Percentiles rank a stretch among this genome's conserved stretches.
Evolutionary conservation across 1,140 invertebrate species (phyloP).

Genomic region (Drosophila ercepeae): DNA sequence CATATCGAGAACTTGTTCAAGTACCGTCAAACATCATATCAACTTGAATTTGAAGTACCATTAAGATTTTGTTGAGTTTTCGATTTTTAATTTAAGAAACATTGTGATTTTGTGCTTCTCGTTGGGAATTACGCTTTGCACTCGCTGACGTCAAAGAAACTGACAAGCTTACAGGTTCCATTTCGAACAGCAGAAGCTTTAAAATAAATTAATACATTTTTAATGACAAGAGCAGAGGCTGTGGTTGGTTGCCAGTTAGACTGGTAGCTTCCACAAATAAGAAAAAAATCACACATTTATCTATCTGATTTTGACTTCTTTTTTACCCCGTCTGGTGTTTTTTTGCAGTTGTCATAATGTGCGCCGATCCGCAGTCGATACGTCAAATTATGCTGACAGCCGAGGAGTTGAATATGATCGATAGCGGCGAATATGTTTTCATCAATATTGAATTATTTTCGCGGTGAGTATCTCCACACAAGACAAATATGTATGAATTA

Average conservation of each 20-base stretch:
- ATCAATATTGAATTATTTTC: constrained; percentile 98
- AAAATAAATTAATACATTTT: constrained; percentile 72
- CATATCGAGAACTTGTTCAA: constrained; percentile 15
- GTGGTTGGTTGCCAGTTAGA: not conserved
- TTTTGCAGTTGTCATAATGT: constrained; percentile 96
- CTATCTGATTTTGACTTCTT: constrained; percentile 31
- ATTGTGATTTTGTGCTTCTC: constrained; percentile 36
- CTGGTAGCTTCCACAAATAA: constrained; percentile 26
- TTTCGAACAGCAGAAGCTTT: constrained; percentile 38
- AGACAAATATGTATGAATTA: constrained; percentile 34
- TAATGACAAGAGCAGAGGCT: constrained; percentile 57
- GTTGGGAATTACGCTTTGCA: constrained; percentile 38
- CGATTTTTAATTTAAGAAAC: constrained; percentile 36
- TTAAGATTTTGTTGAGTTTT: constrained; percentile 25
- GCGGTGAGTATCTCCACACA: constrained; percentile 88
- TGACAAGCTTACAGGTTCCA: constrained; percentile 47
- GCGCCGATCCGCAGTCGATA: constrained; percentile 94
- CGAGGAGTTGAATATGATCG: constrained; percentile 95
- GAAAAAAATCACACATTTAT: constrained; percentile 8
- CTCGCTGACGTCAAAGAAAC: constrained; percentile 60
- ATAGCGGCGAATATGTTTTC: constrained; percentile 98
- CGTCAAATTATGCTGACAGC: constrained; percentile 95
- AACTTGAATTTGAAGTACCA: constrained; percentile 30
- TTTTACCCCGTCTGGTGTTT: constrained; percentile 8
- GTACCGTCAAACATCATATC: constrained; percentile 27